These are phyloP conservation scores for Delphinus delphis DNA, from an alignment of 2,113 vertebrate species.

Conservation along the genomic window DNA sequence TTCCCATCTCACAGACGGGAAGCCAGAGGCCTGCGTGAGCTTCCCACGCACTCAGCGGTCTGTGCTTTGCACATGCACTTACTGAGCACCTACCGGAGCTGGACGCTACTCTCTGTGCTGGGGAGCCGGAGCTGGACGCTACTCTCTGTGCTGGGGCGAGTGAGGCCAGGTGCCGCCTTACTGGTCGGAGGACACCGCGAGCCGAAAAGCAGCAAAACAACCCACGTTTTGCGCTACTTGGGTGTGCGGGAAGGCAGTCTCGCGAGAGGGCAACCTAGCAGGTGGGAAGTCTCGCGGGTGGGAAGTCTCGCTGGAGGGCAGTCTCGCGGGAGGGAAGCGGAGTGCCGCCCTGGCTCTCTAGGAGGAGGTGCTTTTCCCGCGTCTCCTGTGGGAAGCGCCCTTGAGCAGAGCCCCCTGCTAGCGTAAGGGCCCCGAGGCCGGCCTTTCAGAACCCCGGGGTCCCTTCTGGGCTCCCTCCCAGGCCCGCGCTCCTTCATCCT, in stretches of 20 bases:
- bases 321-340: not conserved
- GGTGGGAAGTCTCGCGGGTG: not conserved
- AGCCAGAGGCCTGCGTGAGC: not conserved
- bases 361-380: not conserved
- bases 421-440: not conserved
- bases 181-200: not conserved
- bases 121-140: no score
- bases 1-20: no score
- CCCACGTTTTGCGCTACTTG: no score
- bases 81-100: not conserved
- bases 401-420: not conserved
- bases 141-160: not conserved
- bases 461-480: not conserved
- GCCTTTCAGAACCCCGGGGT: not conserved
- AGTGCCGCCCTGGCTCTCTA: not conserved
- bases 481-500: not conserved
- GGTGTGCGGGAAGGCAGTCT: not conserved
- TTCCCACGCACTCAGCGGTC: not conserved
- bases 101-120: no score
- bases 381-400: not conserved
- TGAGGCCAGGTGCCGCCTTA: not conserved
- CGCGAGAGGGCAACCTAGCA: not conserved
- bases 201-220: not conserved
- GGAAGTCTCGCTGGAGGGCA: not conserved
- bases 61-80: rapidly evolving